Conservation (phyloP, 53 echinoderm and acorn worm species). For the Patiria pectinifera region DNA sequence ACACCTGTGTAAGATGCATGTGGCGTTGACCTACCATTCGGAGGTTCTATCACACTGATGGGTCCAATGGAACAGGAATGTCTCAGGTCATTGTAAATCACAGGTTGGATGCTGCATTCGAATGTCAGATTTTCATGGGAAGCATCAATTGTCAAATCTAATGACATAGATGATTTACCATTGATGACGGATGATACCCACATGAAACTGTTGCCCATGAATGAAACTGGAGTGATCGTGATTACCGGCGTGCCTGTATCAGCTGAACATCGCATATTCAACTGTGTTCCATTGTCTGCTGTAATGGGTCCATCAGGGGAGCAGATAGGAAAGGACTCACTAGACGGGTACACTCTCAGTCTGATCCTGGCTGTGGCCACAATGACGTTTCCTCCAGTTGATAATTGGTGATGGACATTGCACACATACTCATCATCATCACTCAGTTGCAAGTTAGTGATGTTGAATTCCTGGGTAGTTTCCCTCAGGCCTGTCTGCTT, state of each 20-base stretch:
- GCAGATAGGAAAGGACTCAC: background rate
- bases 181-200: background rate
- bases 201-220: background rate
- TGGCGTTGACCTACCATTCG: too few species aligned
- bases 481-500: background rate
- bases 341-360: background rate
- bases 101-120: background rate
- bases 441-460: too few species aligned
- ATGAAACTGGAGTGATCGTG: background rate
- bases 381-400: background rate
- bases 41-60: too few species aligned
- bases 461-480: too few species aligned
- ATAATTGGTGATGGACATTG: background rate
- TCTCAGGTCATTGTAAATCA: too few species aligned
- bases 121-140: background rate
- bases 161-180: background rate
- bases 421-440: background rate
- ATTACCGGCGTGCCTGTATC: background rate
- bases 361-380: background rate
- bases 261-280: too few species aligned
- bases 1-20: too few species aligned
- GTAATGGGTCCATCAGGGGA: background rate
- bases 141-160: background rate
- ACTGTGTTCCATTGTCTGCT: too few species aligned
- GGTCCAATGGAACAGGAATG: conserved; percentile 4